Percentiles rank a stretch among this genome's conserved stretches.
Conservation (phyloP, 2,113 vertebrate species). For the Dermatemys mawii region DNA sequence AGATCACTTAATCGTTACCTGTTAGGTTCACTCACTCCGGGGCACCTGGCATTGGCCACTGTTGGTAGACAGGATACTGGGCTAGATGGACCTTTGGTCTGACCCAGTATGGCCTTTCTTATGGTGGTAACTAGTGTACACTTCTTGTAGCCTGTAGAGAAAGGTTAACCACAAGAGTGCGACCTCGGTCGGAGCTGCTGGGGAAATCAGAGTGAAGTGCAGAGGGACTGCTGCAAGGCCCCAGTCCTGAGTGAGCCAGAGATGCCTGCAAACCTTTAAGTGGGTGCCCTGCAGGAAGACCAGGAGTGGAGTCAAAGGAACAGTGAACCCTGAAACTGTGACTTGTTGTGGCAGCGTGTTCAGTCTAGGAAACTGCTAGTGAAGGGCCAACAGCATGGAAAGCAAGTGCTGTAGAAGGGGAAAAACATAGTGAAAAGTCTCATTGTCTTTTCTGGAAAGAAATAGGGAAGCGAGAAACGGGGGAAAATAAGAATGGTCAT, state of each 20-base stretch:
- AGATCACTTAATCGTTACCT: too few relatives aligned
- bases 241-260: neutral
- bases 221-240: too few relatives aligned
- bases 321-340: neutral
- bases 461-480: neutral
- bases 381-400: neutral
- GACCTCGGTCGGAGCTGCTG: too few relatives aligned
- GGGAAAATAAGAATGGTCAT: neutral
- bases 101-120: too few relatives aligned
- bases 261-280: too few relatives aligned
- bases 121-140: neutral
- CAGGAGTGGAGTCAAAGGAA: neutral
- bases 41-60: too few relatives aligned
- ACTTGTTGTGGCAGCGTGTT: neutral
- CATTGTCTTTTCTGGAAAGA: neutral
- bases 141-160: neutral
- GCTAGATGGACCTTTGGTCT: too few relatives aligned
- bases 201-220: neutral
- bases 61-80: too few relatives aligned
- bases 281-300: neutral
- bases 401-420: too few relatives aligned
- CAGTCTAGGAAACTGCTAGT: neutral
- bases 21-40: too few relatives aligned
- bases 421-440: neutral
- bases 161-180: neutral